Conservation (phyloP, 1,140 invertebrate species). For the Drosophila subobscura region DNA sequence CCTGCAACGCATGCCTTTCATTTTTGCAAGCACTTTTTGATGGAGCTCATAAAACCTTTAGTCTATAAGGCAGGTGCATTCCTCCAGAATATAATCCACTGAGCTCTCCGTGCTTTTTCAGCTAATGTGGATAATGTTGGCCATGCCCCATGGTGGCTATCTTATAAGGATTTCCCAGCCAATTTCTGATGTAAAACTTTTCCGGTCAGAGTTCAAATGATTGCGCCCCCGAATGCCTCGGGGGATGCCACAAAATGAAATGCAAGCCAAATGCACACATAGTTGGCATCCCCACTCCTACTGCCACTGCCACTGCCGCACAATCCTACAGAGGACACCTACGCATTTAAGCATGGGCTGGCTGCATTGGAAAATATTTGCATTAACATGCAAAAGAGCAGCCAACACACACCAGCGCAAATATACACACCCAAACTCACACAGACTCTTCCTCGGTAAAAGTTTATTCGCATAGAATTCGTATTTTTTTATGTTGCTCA, state of each 20-base stretch:
- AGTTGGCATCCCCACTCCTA: conserved; percentile 3
- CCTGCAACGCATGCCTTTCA: no score
- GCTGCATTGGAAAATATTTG: conserved; percentile 57
- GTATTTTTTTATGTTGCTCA: conserved; percentile 27
- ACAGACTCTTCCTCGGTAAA: conserved; percentile 22
- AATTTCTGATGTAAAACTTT: conserved; percentile 40
- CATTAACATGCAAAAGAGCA: conserved; percentile 57
- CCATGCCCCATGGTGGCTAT: no score
- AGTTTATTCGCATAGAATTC: conserved; percentile 44
- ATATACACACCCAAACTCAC: not conserved
- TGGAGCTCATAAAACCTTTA: no score
- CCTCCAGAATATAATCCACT: no score
- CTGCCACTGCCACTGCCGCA: conserved; percentile 1
- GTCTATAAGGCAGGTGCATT: no score
- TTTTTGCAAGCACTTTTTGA: no score
- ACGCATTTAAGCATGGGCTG: conserved; percentile 36
- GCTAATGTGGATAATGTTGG: no score
- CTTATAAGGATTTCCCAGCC: no score
- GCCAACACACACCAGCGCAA: conserved; percentile 8
- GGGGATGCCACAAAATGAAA: conserved; percentile 32
- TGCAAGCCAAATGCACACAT: conserved; percentile 25
- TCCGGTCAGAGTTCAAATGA: conserved; percentile 53
- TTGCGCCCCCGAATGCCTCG: conserved; percentile 25
- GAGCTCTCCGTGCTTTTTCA: no score
- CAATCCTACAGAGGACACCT: conserved; percentile 46